Conservation (phyloP, 2,888 invertebrate genomes). For the Cryptocheilus praepositus region DNA sequence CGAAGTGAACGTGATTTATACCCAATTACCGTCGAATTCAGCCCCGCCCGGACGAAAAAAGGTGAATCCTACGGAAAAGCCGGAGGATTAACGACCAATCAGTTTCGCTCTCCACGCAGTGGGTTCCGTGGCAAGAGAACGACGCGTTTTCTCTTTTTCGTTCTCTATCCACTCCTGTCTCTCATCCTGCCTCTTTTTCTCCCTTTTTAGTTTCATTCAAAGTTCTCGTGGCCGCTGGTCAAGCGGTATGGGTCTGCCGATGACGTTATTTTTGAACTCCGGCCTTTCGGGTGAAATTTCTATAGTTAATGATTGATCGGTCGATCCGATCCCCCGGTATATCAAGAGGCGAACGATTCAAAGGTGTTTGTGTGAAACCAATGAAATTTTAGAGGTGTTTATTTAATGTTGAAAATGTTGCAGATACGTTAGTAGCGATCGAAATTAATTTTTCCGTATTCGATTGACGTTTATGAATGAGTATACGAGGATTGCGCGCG, state of each 20-base stretch:
- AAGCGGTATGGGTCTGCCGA: no score
- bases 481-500: no score
- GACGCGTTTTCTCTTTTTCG: background rate
- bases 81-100: constrained; percentile 54
- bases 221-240: no score
- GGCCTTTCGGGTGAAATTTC: no score
- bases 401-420: no score
- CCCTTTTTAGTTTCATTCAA: background rate
- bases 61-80: constrained; percentile 48
- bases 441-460: background rate
- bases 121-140: background rate
- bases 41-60: constrained; percentile 39
- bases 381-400: no score
- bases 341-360: no score
- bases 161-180: background rate
- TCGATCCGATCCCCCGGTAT: no score
- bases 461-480: no score
- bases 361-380: no score
- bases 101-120: constrained; percentile 42
- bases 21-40: constrained; percentile 61
- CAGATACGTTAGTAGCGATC: background rate
- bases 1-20: constrained; percentile 54
- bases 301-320: no score
- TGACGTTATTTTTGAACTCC: no score
- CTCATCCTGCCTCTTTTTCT: background rate